Evolutionary conservation across 1,140 invertebrate genomes (phyloP), one percentile per base, ranked within the genome.

Genomic region (Lethocerus indicus): DNA sequence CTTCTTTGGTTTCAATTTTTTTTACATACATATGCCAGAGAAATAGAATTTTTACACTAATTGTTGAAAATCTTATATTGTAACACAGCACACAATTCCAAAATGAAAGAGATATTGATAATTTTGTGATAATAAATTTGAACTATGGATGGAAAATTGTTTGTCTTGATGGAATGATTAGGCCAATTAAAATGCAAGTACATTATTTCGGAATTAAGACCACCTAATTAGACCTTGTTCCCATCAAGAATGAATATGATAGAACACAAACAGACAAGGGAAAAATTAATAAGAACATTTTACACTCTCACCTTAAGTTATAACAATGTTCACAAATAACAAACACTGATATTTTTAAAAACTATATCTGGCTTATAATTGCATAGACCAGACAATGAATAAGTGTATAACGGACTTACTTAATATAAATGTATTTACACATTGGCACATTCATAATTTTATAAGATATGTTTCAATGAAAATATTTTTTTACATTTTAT

Each of bases 391-490:
- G 37, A 44, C 27, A 39, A 24, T 37, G 46, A 47, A 43, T 39
- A 51, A 45, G 39, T 29, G 18, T 43, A 43, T 51, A 50, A 45
- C 49, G 49, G 41, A 16, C 42, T 44, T 44, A 39, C 36, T 50
- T 44, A 51, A 36, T 51, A 50, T 21, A 47, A n/a, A 47, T 28
- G 23, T 51, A 51, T 51, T 29, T 51, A 51, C 50, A 51, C 35
- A 46, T 51, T 51, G 50, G 50, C 50, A 51, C 50, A 51, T 51
- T 51, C 47, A 51, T 39, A 49, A 27, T 50, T 50, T 37, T 41
- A 42, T 51, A 51, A 51, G 50, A 51, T 51, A 51, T 51, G 50
- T 51, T 51, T 51, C 47, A 51, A 51, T 51, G 41, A 51, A 51
- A 51, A 51, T 51, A 51, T 51, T 51, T 51, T 51, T 40, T 51